Conservation (phyloP, 2,888 invertebrate genomes). For the Achlya flavicornis region DNA sequence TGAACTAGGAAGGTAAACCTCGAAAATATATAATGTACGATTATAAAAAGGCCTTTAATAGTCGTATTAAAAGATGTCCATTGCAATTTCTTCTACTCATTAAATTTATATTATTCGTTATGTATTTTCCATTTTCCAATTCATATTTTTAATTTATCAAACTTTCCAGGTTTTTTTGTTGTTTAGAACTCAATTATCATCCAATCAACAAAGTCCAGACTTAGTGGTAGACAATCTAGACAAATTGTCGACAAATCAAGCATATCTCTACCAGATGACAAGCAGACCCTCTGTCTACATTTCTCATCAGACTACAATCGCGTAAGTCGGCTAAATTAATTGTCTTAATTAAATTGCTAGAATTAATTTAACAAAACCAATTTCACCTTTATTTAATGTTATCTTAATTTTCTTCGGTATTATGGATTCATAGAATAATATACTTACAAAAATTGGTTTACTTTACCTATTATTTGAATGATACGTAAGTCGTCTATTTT, state of each 20-base stretch:
- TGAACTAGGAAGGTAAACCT: too few relatives aligned
- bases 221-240: slow-evolving; percentile 1
- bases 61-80: too few relatives aligned
- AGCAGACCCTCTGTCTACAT: slow-evolving; percentile 2
- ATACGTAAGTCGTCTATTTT: background rate
- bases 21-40: too few relatives aligned
- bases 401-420: background rate
- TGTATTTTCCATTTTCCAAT: background rate
- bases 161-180: background rate
- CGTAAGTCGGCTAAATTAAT: background rate
- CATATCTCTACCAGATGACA: slow-evolving; percentile 3
- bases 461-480: too few relatives aligned
- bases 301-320: slow-evolving; percentile 3
- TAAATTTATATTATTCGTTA: too few relatives aligned
- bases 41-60: too few relatives aligned
- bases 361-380: background rate
- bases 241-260: slow-evolving; percentile 9
- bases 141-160: too few relatives aligned
- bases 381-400: slow-evolving; percentile 3
- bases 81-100: too few relatives aligned
- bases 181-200: background rate
- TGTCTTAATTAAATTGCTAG: background rate
- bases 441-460: too few relatives aligned
- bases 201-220: background rate
- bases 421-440: too few relatives aligned